phyloP scores from a whole-genome alignment of 2,888 invertebrate genomes.

The Halictus ligatus region DNA sequence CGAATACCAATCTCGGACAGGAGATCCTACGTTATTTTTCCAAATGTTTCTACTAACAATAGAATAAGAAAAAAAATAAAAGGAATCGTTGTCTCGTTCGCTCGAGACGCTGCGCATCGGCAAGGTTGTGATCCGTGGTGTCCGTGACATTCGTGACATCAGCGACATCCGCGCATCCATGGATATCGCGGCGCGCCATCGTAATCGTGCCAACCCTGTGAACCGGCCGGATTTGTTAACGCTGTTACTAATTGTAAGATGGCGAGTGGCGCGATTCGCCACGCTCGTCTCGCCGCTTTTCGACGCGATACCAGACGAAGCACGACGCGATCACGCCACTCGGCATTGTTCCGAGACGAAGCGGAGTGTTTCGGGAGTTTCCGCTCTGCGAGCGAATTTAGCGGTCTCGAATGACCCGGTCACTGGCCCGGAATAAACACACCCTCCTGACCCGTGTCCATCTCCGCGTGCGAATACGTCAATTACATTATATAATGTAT shows the following conservation, averaged over 20 bases:
- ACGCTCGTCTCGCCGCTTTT: background rate
- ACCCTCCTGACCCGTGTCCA: background rate
- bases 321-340: conserved; percentile 1
- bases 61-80: background rate
- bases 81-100: background rate
- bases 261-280: background rate
- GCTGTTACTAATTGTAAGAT: background rate
- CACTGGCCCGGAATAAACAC: background rate
- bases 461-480: conserved; percentile 5
- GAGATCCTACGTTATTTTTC: background rate
- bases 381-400: background rate
- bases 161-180: background rate
- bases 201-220: background rate
- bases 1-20: too few species aligned
- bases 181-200: background rate
- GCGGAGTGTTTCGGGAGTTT: background rate
- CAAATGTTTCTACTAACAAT: background rate
- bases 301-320: background rate
- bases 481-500: background rate
- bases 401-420: background rate
- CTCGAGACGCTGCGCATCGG: background rate
- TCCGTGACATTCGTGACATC: background rate
- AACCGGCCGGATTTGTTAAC: background rate
- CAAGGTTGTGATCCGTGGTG: background rate
- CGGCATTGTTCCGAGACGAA: background rate